Base-by-base conservation (phyloP, 2,888 invertebrate genomes). In the Nomada goodeniana region DNA sequence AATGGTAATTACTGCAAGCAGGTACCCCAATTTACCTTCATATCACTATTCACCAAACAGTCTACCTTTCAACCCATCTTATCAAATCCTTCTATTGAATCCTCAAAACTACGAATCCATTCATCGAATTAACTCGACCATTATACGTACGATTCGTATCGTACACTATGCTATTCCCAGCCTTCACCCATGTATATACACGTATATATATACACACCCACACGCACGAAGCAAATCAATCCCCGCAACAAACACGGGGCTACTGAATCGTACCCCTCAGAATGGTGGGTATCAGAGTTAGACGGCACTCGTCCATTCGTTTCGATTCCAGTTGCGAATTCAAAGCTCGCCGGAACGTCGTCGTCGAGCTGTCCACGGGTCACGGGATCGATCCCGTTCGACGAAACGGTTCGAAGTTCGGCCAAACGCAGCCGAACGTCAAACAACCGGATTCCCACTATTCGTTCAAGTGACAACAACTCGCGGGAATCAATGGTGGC, bases 301-400 rank as follows among this genome's bases (percentile, higher is more conserved):
- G 50, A 57, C 29, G 72, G 63, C 80, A 67, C 71, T 73, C 53
- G 73, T 29, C 26, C 60, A 67, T 67, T 81, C 70, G 67, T 82
- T 75, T 15, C 63, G 47, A 81, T 68, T 63, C 29, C 65, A 57
- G n/a, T 26, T 42, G 20, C n/a, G 23, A n/a, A 44, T 42, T 82
- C 74, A 74, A 70, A 81, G 64, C 53, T 29, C 15, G 42, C 13
- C 26, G 64, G 20, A 69, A 65, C 26, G 44, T n/a, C 50, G 69
- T 53, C 36, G 36, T 3, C 18, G 13, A 7, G 5, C 29, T 47
- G 13, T 20, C 53, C 44, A 42, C 55, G 47, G 52, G 67, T 11
- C 44, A 10, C 26, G 1, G 59, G 59, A 57, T 70, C 61, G 75
- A 74, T 65, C 44, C 59, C 53, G 42, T 36, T 18, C 57, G 55